phyloP scores from a whole-genome alignment of 2,797 vertebrate genomes.

The Limnodromus scolopaceus region DNA sequence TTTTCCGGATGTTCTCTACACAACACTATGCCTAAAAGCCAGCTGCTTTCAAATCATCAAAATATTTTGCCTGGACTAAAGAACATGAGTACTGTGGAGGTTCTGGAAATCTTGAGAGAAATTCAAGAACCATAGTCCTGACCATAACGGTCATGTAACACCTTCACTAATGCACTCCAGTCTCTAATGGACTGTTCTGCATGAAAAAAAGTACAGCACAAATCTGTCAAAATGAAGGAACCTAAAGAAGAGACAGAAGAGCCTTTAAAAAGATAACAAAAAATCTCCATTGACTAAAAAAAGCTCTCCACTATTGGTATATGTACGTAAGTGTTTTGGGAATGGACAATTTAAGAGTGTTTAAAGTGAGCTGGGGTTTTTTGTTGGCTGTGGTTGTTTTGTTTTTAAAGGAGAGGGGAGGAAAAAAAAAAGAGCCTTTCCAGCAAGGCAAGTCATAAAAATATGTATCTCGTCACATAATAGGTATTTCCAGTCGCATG shows the following conservation, averaged over 20 bases:
- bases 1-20: not conserved
- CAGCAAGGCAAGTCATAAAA: not conserved
- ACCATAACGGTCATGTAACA: not conserved
- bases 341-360: not conserved
- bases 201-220: not conserved
- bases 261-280: not conserved
- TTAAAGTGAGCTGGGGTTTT: not conserved
- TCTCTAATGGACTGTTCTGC: not conserved
- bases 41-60: not conserved
- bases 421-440: not conserved
- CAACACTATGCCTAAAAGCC: not conserved
- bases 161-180: not conserved
- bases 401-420: not conserved
- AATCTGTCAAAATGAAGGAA: not conserved
- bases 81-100: not conserved
- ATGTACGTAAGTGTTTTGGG: not conserved
- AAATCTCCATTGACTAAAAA: rapidly evolving
- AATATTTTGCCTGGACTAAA: not conserved
- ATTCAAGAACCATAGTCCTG: not conserved
- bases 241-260: not conserved
- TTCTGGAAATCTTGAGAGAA: not conserved
- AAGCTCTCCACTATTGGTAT: not conserved
- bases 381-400: not conserved
- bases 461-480: too few species aligned
- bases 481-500: too few species aligned